Conservation (phyloP, 2,113 vertebrate species). For the Dissostichus mawsoni region DNA sequence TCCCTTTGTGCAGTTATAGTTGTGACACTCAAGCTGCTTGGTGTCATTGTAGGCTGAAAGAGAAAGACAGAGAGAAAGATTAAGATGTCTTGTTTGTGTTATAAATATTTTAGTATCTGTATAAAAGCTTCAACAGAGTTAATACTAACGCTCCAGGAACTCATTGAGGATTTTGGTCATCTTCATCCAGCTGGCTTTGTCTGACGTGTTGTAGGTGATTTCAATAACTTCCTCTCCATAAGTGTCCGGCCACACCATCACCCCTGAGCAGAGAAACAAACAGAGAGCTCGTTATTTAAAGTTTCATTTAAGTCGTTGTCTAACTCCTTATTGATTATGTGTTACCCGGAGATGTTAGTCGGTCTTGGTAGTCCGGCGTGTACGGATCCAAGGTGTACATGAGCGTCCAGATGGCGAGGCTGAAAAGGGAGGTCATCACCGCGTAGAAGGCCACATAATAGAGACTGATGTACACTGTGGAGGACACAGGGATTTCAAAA, state of each 20-base stretch:
- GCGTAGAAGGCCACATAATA: conserved; percentile 92
- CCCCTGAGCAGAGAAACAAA: conserved; percentile 44
- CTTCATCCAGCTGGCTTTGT: conserved; percentile 82
- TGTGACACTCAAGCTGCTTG: conserved; percentile 74
- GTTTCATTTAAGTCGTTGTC: background rate
- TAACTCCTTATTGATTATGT: background rate
- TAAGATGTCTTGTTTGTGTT: background rate
- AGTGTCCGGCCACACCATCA: conserved; percentile 87
- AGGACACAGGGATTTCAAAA: conserved; percentile 27
- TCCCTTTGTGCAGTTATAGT: conserved; percentile 82
- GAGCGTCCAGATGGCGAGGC: conserved; percentile 86
- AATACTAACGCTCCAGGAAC: conserved; percentile 86
- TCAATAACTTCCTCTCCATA: conserved; percentile 86
- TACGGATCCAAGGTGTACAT: conserved; percentile 89
- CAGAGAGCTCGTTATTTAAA: background rate
- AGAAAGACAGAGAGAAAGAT: background rate
- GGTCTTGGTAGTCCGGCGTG: conserved; percentile 90
- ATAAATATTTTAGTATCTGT: background rate
- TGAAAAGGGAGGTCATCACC: conserved; percentile 87
- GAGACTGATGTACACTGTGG: conserved; percentile 91
- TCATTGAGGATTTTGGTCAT: conserved; percentile 80
- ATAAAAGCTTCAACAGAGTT: background rate
- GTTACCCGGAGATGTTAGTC: conserved; percentile 89
- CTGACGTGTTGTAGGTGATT: conserved; percentile 86
- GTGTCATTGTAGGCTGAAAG: conserved; percentile 86